Conservation (phyloP, 2,113 vertebrate species). For the Cichladusa arquata region DNA sequence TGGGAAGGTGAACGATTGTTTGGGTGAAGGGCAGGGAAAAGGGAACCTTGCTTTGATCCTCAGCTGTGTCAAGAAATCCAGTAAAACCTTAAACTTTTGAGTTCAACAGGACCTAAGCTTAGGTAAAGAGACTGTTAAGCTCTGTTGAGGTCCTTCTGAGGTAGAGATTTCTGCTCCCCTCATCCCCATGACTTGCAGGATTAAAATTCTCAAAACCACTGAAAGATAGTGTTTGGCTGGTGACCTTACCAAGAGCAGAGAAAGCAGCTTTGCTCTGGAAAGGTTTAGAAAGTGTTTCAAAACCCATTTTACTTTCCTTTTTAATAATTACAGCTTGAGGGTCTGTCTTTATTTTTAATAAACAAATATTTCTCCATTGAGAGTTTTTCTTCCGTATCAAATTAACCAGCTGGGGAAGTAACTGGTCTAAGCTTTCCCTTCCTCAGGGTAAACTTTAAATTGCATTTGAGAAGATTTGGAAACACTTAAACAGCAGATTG, state of each 20-base stretch:
- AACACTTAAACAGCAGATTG: background rate
- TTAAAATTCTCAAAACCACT: background rate
- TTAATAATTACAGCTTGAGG: background rate
- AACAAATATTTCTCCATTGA: constrained; percentile 32
- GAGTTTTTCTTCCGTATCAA: background rate
- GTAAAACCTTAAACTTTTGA: background rate
- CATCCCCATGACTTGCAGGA: background rate
- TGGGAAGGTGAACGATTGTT: background rate
- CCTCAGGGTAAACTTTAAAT: constrained; percentile 14
- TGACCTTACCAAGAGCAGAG: background rate
- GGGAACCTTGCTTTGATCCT: background rate
- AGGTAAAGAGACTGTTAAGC: background rate
- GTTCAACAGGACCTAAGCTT: background rate
- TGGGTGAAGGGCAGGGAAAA: background rate
- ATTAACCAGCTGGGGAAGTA: constrained; percentile 1
- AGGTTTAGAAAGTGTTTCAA: background rate
- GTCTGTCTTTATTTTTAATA: constrained; percentile 20
- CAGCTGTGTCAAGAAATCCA: background rate
- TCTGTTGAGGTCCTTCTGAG: background rate
- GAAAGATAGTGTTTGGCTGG: background rate
- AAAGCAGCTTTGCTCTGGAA: background rate
- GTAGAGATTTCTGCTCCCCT: background rate
- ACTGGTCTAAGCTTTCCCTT: constrained; percentile 6
- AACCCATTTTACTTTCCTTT: background rate
- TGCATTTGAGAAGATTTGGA: constrained; percentile 12